Evolutionary conservation across 2,888 invertebrate genomes (phyloP), one percentile per base, ranked within the genome.

Genomic region (Nipponacmea schrenckii): DNA sequence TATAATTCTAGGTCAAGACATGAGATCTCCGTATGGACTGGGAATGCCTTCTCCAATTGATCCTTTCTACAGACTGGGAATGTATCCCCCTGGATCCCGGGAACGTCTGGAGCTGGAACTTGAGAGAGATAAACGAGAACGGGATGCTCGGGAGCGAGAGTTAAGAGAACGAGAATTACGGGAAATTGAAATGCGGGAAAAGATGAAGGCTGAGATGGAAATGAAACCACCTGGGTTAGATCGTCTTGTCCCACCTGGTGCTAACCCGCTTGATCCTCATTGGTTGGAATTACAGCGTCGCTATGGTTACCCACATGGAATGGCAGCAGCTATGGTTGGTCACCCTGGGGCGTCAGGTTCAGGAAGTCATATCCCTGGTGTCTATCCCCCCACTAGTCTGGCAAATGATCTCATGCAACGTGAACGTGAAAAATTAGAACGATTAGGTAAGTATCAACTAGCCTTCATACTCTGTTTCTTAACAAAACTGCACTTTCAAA

Each of bases 391-490:
- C 5, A 85, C 85, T 56, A 92, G 92, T 48, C 94, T 95, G n/a
- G 94, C 94, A 27, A 84, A 68, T 92, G 93, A 80, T 77, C 84
- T 86, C 77, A 94, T 94, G 81, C 95, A 94, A 87, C 90, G 96
- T 86, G 96, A 97, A 88, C 91, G 97, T 74, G 97, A 97, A 89
- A 92, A 96, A 69, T 91, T 95, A 26, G 95, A 95, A 88, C 90
- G 95, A 74, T 71, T 86, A 69, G 85, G 84, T 84, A 77, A 72
- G 81, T 73, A n/a, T 12, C 56, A 26, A 20, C 56, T 56, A 20
- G 10, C 1, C n/a, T n/a, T n/a, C n/a, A n/a, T n/a, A n/a, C n/a
- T n/a, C n/a, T n/a, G n/a, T n/a, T n/a, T n/a, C n/a, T n/a, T n/a
- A n/a, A n/a, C n/a, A n/a, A n/a, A n/a, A n/a, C n/a, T n/a, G n/a